These are phyloP conservation scores for Varanus komodoensis DNA, from an alignment of 2,113 vertebrate species.

Conservation along the genomic window DNA sequence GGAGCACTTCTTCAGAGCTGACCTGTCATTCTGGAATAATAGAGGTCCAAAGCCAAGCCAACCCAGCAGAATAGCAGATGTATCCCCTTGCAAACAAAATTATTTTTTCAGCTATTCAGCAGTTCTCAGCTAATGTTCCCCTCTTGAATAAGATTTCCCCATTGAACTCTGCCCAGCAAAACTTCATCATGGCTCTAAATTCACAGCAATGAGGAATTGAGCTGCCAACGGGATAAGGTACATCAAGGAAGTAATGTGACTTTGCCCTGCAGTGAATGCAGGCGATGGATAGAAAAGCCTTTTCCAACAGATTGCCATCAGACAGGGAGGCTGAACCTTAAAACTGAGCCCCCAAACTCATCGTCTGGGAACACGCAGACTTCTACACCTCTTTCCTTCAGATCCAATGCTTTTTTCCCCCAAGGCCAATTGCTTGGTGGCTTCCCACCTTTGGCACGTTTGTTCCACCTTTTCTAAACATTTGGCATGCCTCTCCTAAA, in stretches of 20 bases:
- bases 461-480: too few relatives aligned
- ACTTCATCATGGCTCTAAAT: conserved; percentile 36
- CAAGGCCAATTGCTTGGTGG: too few relatives aligned
- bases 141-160: not conserved
- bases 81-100: conserved; percentile 27
- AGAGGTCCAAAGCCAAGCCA: not conserved
- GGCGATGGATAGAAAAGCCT: conserved; percentile 27
- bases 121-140: conserved; percentile 26
- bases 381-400: not conserved
- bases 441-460: too few relatives aligned
- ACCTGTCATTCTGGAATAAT: not conserved
- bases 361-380: not conserved
- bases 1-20: not conserved
- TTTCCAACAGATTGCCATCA: conserved; percentile 5
- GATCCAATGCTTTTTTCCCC: not conserved
- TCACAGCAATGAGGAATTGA: conserved; percentile 40
- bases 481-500: too few relatives aligned
- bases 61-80: not conserved
- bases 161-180: conserved; percentile 3
- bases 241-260: conserved; percentile 16
- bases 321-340: not conserved
- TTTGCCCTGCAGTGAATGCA: conserved; percentile 20
- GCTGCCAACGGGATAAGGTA: conserved; percentile 18
- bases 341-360: not conserved
- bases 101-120: conserved; percentile 29